Evolutionary conservation across 2,113 vertebrate species (phyloP).

Genomic region (Odontesthes bonariensis): DNA sequence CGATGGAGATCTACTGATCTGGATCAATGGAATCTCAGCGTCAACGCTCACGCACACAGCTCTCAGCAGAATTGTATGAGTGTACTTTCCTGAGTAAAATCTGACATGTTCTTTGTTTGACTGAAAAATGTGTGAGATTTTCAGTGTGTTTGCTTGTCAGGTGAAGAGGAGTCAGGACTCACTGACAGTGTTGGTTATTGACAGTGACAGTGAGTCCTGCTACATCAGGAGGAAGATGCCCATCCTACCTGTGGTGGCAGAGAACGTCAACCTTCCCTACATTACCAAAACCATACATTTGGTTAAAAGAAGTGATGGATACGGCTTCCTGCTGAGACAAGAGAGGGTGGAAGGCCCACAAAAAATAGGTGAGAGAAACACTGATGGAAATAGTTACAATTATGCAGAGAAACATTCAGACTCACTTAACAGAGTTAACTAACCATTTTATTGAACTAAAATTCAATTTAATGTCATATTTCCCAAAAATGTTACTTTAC

Average conservation of each 20-base stretch:
- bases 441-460: neutral
- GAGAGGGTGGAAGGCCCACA: conserved; percentile 76
- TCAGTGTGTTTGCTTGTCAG: conserved; percentile 72
- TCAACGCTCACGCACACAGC: conserved; percentile 75
- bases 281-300: conserved; percentile 85
- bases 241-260: conserved; percentile 84
- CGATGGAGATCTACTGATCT: conserved; percentile 86
- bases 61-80: conserved; percentile 85
- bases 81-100: neutral
- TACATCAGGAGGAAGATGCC: conserved; percentile 83
- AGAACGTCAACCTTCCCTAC: conserved; percentile 83
- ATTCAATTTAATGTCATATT: too few relatives aligned
- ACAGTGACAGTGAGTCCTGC: conserved; percentile 82
- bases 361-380: conserved; percentile 77
- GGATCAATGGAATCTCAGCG: conserved; percentile 87
- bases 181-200: conserved; percentile 89
- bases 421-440: neutral
- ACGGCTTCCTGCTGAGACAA: conserved; percentile 92
- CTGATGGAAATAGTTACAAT: neutral
- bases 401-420: neutral
- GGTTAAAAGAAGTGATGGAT: conserved; percentile 85
- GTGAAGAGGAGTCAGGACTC: conserved; percentile 82
- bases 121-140: neutral
- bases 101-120: neutral
- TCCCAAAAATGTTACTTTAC: too few relatives aligned